These are phyloP conservation scores for Psittacula derbiana DNA, from an alignment of 2,797 vertebrate species.

Conservation along the genomic window DNA sequence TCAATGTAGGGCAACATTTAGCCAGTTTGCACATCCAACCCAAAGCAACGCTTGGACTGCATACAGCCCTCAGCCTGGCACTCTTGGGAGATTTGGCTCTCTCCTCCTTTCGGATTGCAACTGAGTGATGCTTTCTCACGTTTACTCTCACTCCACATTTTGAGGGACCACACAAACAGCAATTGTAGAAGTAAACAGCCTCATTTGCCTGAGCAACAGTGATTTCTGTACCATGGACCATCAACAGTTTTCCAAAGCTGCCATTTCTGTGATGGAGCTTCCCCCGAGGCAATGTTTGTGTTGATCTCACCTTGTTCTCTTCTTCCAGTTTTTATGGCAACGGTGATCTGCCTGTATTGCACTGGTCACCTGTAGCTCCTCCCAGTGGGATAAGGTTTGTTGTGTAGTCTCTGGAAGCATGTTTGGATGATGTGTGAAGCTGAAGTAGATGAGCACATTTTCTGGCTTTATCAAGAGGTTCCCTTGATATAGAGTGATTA, in stretches of 20 bases:
- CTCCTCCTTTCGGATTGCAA: neutral
- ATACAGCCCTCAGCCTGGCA: neutral
- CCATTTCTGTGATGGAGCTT: neutral
- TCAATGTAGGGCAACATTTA: accelerated
- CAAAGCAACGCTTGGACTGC: neutral
- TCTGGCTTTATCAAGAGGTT: neutral
- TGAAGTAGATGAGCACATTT: neutral
- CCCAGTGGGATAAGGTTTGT: neutral
- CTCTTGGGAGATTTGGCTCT: neutral
- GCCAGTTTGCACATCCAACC: neutral
- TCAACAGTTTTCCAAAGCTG: neutral
- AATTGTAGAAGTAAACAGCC: neutral
- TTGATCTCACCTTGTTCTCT: neutral
- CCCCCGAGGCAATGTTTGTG: neutral
- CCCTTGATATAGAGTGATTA: neutral
- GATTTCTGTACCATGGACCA: neutral
- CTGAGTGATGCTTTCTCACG: neutral
- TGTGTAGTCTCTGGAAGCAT: neutral
- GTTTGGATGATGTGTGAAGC: neutral
- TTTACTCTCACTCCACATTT: neutral
- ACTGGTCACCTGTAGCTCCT: neutral
- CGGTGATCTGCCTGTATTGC: neutral
- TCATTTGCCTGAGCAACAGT: neutral
- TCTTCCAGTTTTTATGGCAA: neutral
- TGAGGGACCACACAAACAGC: neutral